These are phyloP conservation scores for Proisotoma minuta DNA, from an alignment of 2,888 invertebrate species.

Conservation along the genomic window DNA sequence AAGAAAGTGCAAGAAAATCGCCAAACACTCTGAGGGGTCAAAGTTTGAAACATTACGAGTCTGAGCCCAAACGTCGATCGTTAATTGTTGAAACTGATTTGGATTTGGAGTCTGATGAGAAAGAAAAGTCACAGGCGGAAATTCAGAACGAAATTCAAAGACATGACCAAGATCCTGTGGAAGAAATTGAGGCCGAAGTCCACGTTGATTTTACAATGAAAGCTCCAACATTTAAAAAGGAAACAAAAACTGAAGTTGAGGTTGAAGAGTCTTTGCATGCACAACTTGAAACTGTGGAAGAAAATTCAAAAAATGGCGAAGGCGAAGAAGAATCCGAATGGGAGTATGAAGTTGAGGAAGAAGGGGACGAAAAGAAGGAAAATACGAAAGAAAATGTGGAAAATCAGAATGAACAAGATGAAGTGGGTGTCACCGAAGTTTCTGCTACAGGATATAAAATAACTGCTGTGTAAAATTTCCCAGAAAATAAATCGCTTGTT, in stretches of 20 bases:
- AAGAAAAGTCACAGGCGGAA: background rate
- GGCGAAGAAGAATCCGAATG: slow-evolving; percentile 1
- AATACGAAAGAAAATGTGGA: background rate
- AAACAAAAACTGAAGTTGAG: background rate
- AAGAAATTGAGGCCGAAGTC: background rate
- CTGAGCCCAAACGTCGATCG: background rate
- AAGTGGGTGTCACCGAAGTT: background rate
- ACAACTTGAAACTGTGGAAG: background rate
- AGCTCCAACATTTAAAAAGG: background rate
- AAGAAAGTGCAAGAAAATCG: too few relatives aligned
- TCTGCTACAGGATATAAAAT: background rate
- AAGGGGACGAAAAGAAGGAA: background rate
- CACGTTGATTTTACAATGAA: background rate
- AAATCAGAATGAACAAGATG: background rate
- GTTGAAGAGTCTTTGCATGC: background rate
- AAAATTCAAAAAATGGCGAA: too few relatives aligned
- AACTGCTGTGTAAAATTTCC: slow-evolving; percentile 5
- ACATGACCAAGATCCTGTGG: background rate
- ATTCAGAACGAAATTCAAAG: too few relatives aligned
- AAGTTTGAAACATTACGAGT: background rate
- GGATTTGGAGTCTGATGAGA: background rate
- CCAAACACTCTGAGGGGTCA: too few relatives aligned
- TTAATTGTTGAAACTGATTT: slow-evolving; percentile 4
- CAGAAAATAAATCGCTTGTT: too few relatives aligned
- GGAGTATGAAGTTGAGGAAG: slow-evolving; percentile 7